Evolutionary conservation across 2,797 vertebrate genomes (phyloP), one percentile per base, ranked within the genome.

Genomic region (Pogonophryne albipinna): DNA sequence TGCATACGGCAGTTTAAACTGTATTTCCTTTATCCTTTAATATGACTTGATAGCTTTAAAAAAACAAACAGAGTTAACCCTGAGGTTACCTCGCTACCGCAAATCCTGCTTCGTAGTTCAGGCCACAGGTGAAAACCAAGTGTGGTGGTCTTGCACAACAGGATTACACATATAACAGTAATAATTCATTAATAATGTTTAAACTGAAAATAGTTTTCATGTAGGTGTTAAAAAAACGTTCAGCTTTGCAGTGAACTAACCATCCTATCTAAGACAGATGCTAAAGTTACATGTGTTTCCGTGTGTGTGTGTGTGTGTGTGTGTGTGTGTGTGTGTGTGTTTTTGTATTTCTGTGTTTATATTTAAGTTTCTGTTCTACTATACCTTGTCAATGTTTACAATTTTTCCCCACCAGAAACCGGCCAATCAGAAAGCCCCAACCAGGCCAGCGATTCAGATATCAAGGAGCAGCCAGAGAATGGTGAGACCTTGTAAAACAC

Each of bases 391-490:
- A 6, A 2, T 57, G 27, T 82, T 51, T 57, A 1, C 61, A 1
- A 79, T 74, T 20, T 85, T 60, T 79, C 42, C 45, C 59, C 61
- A 80, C 77, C 95, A 99, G 98, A 98, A 95, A 86, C 96, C 90
- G 94, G 96, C 94, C 97, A 98, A 92, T 97, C 97, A 95, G 98
- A 98, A 89, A 99, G 98, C 95, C 98, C 98, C 83, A 97, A 96
- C 95, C 98, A 98, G 93, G 95, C 96, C 94, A 98, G 95, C 90
- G 98, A 99, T 67, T 96, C 96, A 89, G 98, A 99, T 91, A 97
- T 99, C 93, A 99, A 99, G 95, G 98, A 99, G 92, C 97, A 98
- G 96, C 95, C 97, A 86, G 98, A 98, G 95, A 99, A 99, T 79
- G 97, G 98, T 99, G 94, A 97, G 96, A 49, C 11, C 63, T 38